Base-by-base conservation (phyloP, 2,113 vertebrate genomes). In the Syrmaticus mikado region DNA sequence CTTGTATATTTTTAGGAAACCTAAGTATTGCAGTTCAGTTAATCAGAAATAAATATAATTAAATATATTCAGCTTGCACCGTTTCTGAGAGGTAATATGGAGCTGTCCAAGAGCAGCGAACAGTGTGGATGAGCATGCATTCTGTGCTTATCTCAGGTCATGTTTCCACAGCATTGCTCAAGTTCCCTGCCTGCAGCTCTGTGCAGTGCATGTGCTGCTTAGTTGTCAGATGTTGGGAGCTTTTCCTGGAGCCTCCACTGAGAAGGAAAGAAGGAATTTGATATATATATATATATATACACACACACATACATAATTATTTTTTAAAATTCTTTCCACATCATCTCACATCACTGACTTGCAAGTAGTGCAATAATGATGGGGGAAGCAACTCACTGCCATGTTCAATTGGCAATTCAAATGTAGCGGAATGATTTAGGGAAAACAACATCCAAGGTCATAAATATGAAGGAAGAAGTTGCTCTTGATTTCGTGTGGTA, bases 201-300 rank as follows among this genome's bases (percentile, higher is more conserved):
- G 30, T 24, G 46, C 60, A 21, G 72, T 73, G 41, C 81, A 38
- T 24, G 62, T 40, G 28, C 27, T 53, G 25, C 48, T 50, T 50
- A 30, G 15, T 17, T 17, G 52, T 79, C 18, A 85, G 78, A 38
- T 71, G 5, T n/a, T 70, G 25, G 93, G 53, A 84, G 43, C 66
- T 65, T 79, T 87, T 85, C 41, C 72, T 43, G 25, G n/a, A 85
- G 11, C 46, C 67, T 91, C 75, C 64, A 85, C 16, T 87, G 72
- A 74, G 85, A 95, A 92, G 75, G 75, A 91, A 94, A 40, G 85
- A 91, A 93, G 48, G 82, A 94, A 89, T 85, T 82, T 71, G 46
- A 76, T 50, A 76, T 4, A 20, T 16, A 28, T 28, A 52, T 52
- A 52, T 36, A 36, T 36, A 36, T 36, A 36, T 36, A 38, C 38